Conservation (phyloP, 2,888 invertebrate species). For the Torymus texanus region DNA sequence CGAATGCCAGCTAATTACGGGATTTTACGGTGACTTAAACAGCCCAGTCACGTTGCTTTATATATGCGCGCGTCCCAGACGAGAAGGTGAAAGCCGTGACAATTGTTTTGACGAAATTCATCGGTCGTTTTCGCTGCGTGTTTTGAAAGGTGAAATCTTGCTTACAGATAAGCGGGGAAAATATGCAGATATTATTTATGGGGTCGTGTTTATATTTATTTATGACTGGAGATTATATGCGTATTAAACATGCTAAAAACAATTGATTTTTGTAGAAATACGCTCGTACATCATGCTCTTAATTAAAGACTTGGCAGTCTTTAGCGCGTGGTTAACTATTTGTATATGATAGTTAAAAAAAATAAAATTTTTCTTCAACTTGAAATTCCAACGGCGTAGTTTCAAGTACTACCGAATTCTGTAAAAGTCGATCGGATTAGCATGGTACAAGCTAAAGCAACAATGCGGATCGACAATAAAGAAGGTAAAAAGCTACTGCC, state of each 20-base stretch:
- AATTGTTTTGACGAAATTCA: conserved; percentile 40
- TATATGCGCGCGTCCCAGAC: neutral
- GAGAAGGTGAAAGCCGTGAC: conserved; percentile 24
- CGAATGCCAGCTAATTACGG: conserved; percentile 27
- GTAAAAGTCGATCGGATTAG: too few relatives aligned
- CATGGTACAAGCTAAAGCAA: too few relatives aligned
- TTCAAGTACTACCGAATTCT: too few relatives aligned
- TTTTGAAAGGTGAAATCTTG: neutral
- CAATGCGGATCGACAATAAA: too few relatives aligned
- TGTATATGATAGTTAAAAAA: too few relatives aligned
- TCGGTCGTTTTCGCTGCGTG: conserved; percentile 14
- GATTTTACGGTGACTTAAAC: conserved; percentile 17
- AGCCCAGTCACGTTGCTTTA: conserved; percentile 14
- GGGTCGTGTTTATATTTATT: conserved; percentile 12
- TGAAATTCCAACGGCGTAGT: too few relatives aligned
- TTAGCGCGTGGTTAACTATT: too few relatives aligned
- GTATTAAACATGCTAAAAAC: neutral
- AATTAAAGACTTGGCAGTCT: too few relatives aligned
- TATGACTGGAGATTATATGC: conserved; percentile 5
- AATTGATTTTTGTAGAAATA: conserved; percentile 34
- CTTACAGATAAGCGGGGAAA: conserved; percentile 5
- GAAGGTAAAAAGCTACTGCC: neutral
- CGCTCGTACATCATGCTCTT: neutral
- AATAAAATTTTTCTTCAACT: too few relatives aligned
- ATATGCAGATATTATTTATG: conserved; percentile 30